Evolutionary conservation across 2,113 vertebrate genomes (phyloP).

Genomic region (Brachypodius melanocephalos): DNA sequence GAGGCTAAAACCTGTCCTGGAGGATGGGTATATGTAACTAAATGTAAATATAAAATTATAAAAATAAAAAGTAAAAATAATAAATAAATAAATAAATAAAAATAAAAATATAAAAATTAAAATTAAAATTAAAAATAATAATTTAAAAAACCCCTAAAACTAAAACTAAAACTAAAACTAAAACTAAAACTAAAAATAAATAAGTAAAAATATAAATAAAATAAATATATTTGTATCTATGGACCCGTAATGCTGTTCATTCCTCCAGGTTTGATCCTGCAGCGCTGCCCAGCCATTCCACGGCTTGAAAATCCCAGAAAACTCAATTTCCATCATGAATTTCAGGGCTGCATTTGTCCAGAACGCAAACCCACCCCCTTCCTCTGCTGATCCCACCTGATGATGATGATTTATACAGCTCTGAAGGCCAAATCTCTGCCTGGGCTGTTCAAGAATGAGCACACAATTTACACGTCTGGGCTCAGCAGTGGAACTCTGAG

Average conservation of each 20-base stretch:
- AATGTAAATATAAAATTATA: neutral
- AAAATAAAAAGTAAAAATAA: neutral
- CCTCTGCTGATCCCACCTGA: neutral
- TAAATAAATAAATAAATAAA: no score
- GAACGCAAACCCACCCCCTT: neutral
- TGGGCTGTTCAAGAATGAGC: neutral
- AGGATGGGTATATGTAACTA: neutral
- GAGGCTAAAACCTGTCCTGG: neutral
- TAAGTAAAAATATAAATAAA: no score
- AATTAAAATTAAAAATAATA: no score
- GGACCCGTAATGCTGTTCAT: neutral
- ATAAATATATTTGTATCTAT: rapidly evolving
- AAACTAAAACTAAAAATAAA: neutral
- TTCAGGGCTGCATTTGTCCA: neutral
- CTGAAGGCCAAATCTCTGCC: neutral
- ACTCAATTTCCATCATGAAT: rapidly evolving
- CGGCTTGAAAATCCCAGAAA: neutral
- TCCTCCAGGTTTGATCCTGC: neutral
- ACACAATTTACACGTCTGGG: neutral
- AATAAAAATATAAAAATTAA: neutral
- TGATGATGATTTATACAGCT: rapidly evolving
- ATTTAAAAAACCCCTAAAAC: no score
- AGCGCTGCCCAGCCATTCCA: neutral
- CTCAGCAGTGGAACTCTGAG: neutral
- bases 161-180: no score